Base-by-base conservation (phyloP, 2,113 vertebrate genomes). In the Camelus bactrianus region DNA sequence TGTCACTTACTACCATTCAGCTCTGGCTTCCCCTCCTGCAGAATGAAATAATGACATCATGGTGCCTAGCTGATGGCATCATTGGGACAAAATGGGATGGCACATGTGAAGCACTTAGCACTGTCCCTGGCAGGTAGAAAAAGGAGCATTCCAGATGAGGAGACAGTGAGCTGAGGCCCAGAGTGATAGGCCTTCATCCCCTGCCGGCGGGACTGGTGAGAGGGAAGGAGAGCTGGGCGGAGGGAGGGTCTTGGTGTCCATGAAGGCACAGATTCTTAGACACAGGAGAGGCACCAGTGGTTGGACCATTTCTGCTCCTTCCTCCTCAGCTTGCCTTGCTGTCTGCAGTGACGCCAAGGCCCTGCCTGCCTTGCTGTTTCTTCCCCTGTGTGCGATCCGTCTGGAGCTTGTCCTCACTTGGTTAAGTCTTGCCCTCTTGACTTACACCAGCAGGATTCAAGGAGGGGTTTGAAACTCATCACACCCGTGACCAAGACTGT, bases 131-230 rank as follows among this genome's bases (percentile, higher is more conserved):
- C 24, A 20, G 8, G 0, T 7, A 30, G 35, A 65, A 10, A 28
- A 54, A 42, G 38, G 46, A 19, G 54, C 1, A 0, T 8, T 14
- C 14, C 62, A 15, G 17, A 35, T 28, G 38, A 67, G 54, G 62
- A 58, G 52, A 19, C 1, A 4, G 8, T 0, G 86, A n/a, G 42
- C 30, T 1, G 26, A 88, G 28, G 62, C 15, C 17, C 1, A 0
- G 30, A 65, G 2, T 50, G 70, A 26, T 67, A 11, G 5, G 6
- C 16, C 32, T 79, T 20, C 26, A 56, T 79, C 7, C 2, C 50
- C 1, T 2, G 38, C 28, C 0, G 4, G 22, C 0, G 6, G 56
- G n/a, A 11, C 16, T n/a, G 50, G 24, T 26, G 13, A 14, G 58
- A 35, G 12, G 38, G 67, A 58, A 38, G 72, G 69, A 93, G 24